Percentiles rank a stretch among this genome's conserved stretches.
phyloP scores from a whole-genome alignment of 2,113 vertebrate genomes.

The Corythaixoides concolor region DNA sequence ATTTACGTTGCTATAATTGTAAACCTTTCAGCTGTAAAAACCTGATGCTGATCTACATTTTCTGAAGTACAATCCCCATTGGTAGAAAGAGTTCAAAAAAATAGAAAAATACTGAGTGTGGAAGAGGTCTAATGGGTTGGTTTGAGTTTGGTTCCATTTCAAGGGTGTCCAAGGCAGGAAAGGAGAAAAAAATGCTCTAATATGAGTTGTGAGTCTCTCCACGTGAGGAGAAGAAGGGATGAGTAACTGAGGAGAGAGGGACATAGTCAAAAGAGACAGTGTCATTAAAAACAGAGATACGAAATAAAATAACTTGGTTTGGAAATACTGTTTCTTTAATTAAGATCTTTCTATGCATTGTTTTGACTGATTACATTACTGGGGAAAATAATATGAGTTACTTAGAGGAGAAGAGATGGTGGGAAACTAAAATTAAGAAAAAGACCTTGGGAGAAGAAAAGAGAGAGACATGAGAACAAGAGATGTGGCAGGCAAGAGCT shows the following conservation, averaged over 20 bases:
- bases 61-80: neutral
- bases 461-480: neutral
- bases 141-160: neutral
- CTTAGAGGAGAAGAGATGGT: neutral
- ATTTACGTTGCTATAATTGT: neutral
- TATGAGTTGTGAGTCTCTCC: neutral
- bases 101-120: fast-evolving
- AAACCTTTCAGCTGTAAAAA: neutral
- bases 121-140: neutral
- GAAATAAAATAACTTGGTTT: neutral
- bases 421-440: neutral
- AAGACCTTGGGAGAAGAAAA: neutral
- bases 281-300: neutral
- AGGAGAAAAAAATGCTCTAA: neutral
- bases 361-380: neutral
- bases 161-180: neutral
- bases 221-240: neutral
- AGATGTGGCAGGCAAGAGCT: neutral
- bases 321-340: neutral
- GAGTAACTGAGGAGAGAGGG: neutral
- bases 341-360: neutral
- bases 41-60: neutral
- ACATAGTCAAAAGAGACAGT: neutral
- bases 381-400: neutral
- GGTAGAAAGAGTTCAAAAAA: neutral